These are phyloP conservation scores for Griposia aprilina DNA, from an alignment of 2,888 invertebrate genomes.

Conservation along the genomic window DNA sequence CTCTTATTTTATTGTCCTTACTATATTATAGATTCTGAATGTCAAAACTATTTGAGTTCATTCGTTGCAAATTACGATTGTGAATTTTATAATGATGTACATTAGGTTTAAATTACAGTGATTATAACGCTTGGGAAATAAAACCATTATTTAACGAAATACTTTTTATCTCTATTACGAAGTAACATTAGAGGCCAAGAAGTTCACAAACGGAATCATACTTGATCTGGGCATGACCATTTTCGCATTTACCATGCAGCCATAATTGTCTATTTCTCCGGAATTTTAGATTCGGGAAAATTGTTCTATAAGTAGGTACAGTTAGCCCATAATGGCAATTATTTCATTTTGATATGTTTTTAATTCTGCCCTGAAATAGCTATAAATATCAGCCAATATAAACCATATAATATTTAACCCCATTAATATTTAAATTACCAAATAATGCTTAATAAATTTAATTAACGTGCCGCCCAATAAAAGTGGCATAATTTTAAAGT, in stretches of 20 bases:
- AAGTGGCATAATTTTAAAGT: background rate
- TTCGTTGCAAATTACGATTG: background rate
- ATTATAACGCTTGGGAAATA: background rate
- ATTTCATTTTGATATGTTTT: too few relatives aligned
- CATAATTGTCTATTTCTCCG: fast-evolving
- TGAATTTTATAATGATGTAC: background rate
- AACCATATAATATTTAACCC: background rate
- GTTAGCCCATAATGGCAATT: background rate
- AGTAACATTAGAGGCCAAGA: background rate
- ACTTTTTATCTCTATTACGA: background rate
- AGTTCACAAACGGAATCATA: background rate
- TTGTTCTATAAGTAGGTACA: background rate
- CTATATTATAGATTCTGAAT: background rate
- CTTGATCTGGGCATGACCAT: background rate
- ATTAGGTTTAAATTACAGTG: background rate
- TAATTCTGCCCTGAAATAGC: too few relatives aligned
- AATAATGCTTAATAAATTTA: background rate
- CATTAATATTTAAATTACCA: background rate
- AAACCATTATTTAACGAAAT: background rate
- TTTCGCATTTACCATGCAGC: background rate
- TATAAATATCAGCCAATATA: background rate
- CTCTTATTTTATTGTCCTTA: conserved; percentile 6
- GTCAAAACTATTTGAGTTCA: background rate
- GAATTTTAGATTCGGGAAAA: background rate
- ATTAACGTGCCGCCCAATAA: background rate